phyloP scores from a whole-genome alignment of 2,797 vertebrate genomes.

The Muraenolepis orangiensis region DNA sequence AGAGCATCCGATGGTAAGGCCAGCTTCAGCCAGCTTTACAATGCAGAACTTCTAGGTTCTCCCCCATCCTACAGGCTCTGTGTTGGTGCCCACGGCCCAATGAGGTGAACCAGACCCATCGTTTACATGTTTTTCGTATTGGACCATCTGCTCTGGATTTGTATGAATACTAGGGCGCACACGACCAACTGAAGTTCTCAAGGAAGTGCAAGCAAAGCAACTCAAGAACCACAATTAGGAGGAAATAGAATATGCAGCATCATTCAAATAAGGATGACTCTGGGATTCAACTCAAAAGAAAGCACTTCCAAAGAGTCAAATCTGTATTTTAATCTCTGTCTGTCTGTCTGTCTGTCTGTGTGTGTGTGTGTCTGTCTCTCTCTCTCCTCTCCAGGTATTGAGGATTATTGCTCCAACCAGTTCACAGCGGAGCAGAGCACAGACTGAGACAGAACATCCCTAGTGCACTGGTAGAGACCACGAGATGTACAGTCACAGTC shows the following conservation, averaged over 20 bases:
- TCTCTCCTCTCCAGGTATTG: conserved; percentile 56
- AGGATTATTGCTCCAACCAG: conserved; percentile 65
- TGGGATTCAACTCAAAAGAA: neutral
- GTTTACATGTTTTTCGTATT: neutral
- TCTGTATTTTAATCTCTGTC: neutral
- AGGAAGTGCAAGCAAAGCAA: neutral
- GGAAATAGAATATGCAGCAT: neutral
- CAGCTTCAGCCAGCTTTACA: neutral
- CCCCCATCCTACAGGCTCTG: neutral
- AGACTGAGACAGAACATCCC: conserved; percentile 31
- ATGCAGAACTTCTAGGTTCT: neutral
- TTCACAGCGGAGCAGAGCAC: conserved; percentile 37
- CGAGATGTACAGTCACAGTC: neutral
- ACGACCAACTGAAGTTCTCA: neutral
- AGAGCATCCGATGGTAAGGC: neutral
- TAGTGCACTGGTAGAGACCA: neutral
- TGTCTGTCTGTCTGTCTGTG: neutral
- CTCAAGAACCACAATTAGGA: neutral
- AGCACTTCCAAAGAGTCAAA: too few relatives aligned
- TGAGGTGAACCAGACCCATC: neutral
- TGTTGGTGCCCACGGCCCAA: neutral
- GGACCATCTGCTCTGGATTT: neutral
- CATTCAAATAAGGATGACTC: neutral
- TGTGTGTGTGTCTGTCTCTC: neutral
- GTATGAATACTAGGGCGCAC: neutral